These are phyloP conservation scores for Glaucidium brasilianum DNA, from an alignment of 2,113 vertebrate genomes.

Conservation along the genomic window DNA sequence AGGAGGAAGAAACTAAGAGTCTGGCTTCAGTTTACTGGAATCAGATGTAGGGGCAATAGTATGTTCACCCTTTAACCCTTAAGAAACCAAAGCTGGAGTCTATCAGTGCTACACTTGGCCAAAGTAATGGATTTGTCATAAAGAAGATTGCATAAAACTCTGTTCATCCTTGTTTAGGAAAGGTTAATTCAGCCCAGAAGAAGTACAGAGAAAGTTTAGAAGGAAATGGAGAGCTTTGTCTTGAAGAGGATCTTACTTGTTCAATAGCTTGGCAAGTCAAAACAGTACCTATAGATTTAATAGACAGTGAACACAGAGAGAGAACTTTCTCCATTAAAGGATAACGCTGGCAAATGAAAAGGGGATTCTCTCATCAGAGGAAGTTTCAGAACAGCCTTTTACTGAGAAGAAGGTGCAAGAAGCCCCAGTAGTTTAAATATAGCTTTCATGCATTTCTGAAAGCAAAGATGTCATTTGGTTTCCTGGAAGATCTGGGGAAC, in stretches of 20 bases:
- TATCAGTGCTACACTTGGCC: background rate
- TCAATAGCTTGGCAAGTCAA: background rate
- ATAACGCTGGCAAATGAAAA: background rate
- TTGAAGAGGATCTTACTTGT: background rate
- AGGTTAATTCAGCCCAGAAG: background rate
- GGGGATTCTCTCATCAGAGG: background rate
- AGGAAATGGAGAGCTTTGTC: background rate
- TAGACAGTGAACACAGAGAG: background rate
- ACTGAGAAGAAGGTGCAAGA: background rate
- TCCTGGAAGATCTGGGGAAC: background rate
- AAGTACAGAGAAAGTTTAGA: background rate
- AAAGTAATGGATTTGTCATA: background rate
- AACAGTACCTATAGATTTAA: background rate
- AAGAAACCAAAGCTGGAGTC: background rate
- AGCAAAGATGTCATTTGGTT: background rate
- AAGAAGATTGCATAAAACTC: background rate
- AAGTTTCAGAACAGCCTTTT: background rate
- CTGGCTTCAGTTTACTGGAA: background rate
- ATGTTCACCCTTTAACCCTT: background rate
- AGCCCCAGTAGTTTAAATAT: background rate
- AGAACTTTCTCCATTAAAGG: background rate
- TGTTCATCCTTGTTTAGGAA: background rate
- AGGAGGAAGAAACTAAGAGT: background rate
- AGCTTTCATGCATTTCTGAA: background rate
- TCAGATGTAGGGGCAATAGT: background rate